Percentiles rank a stretch among this genome's conserved stretches.
These are phyloP conservation scores for Resseliella maxima DNA, from an alignment of 2,888 invertebrate genomes.

Conservation along the genomic window DNA sequence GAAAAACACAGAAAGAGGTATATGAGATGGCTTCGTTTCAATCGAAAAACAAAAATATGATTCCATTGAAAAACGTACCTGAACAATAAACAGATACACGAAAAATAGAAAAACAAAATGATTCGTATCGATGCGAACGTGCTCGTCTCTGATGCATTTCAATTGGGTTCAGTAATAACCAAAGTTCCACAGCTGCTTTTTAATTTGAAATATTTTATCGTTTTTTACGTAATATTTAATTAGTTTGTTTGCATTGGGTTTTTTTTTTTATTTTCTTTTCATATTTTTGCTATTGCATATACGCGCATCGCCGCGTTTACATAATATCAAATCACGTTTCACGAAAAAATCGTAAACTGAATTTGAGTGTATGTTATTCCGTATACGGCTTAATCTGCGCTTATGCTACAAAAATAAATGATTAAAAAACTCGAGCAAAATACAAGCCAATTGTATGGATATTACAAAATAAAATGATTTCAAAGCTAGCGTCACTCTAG, in stretches of 20 bases:
- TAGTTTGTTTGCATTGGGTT: not conserved
- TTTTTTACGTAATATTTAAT: slow-evolving; percentile 3
- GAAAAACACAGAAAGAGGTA: no score
- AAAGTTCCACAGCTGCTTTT: slow-evolving; percentile 46
- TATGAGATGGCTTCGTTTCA: no score
- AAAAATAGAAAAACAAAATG: not conserved
- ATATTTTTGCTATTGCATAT: slow-evolving; percentile 15
- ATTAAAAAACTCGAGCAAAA: not conserved
- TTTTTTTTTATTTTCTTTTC: not conserved
- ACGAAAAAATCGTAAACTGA: not conserved
- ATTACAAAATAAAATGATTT: slow-evolving; percentile 10
- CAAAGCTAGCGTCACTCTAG: slow-evolving; percentile 54
- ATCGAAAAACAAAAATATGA: no score
- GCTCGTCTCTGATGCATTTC: not conserved
- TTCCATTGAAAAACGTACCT: not conserved
- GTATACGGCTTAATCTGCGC: not conserved
- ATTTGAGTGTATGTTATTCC: not conserved
- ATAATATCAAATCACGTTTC: not conserved
- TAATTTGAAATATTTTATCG: not conserved
- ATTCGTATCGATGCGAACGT: no score
- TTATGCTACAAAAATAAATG: not conserved
- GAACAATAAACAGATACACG: not conserved
- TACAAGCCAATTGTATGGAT: not conserved
- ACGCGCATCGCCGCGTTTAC: slow-evolving; percentile 18
- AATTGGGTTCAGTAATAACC: slow-evolving; percentile 27